phyloP scores from a whole-genome alignment of 2,113 vertebrate genomes.

The Lepisosteus osseus region DNA sequence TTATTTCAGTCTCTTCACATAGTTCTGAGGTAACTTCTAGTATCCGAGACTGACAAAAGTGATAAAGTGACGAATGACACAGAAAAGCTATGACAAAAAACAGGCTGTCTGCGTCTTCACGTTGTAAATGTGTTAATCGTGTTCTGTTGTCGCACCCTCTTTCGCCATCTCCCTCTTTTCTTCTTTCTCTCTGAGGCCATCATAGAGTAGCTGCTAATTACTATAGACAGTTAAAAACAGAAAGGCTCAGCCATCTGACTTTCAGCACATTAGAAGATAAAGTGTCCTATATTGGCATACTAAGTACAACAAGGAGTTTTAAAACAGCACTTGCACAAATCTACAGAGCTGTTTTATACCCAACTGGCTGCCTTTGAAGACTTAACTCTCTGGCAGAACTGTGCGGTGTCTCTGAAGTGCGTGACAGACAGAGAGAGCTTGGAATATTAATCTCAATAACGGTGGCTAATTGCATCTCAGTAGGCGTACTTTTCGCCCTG shows the following conservation, averaged over 20 bases:
- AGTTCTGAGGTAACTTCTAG: no score
- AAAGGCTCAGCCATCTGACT: not conserved
- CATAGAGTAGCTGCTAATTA: not conserved
- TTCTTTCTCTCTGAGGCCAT: not conserved
- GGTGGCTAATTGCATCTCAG: conserved; percentile 26
- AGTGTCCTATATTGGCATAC: not conserved
- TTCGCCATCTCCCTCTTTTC: not conserved
- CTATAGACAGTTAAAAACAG: not conserved
- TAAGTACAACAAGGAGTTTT: not conserved
- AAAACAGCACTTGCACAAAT: not conserved
- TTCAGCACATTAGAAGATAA: not conserved
- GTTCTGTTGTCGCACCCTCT: not conserved
- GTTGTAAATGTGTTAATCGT: not conserved
- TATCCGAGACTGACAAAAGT: not conserved
- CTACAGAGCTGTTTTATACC: not conserved
- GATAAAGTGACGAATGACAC: not conserved
- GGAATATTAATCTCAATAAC: conserved; percentile 31
- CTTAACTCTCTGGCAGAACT: not conserved
- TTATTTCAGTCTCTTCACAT: no score
- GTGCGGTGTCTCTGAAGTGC: not conserved
- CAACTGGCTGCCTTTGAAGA: not conserved
- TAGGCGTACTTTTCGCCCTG: conserved; percentile 31
- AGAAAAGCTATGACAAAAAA: not conserved
- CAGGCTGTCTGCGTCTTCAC: not conserved
- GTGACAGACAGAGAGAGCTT: conserved; percentile 8